Evolutionary conservation across 2,888 invertebrate genomes (phyloP), one percentile per base, ranked within the genome.

Genomic region (Celastrina argiolus): DNA sequence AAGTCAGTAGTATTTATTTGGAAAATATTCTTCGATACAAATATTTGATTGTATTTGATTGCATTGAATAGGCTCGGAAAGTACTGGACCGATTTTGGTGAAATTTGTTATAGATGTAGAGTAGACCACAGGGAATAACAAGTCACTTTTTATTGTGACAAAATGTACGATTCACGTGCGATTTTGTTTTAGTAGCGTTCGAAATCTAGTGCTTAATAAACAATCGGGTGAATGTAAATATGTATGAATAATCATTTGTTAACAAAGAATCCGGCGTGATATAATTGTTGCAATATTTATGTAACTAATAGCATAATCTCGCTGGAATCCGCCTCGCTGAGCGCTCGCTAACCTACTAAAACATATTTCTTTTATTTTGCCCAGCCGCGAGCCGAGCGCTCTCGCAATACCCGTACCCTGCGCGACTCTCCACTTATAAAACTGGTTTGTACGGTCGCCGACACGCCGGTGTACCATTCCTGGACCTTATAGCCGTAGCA

Each of bases 331-430:
- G 85, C 86, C 86, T n/a, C n/a, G n/a, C n/a, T 88, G 87, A 89
- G 88, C 86, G 83, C 86, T 88, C 79, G 87, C 87, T 91, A 90
- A 90, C 90, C 90, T 86, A 91, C 89, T 90, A 90, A 91, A 90
- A 89, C 85, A 88, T 88, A 90, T 89, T 89, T 88, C 87, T 89
- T 89, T 90, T 90, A 88, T 88, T 89, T 88, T 88, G 88, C 85
- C 14, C 51, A 22, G 51, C 51, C 51, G 36, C 10, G 36, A 36
- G 36, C 8, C 75, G 75, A 78, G 82, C 78, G 78, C 78, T 76
- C 77, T 80, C 81, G 79, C 80, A 76, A 76, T 77, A 78, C 75
- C 79, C 75, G 76, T 74, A 77, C 65, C 75, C 76, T 74, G 78
- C 65, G 71, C 70, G 73, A 69, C 68, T 78, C 79, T 78, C 79